phyloP scores from a whole-genome alignment of 1,140 invertebrate species.

The Drosophila carrolli region DNA sequence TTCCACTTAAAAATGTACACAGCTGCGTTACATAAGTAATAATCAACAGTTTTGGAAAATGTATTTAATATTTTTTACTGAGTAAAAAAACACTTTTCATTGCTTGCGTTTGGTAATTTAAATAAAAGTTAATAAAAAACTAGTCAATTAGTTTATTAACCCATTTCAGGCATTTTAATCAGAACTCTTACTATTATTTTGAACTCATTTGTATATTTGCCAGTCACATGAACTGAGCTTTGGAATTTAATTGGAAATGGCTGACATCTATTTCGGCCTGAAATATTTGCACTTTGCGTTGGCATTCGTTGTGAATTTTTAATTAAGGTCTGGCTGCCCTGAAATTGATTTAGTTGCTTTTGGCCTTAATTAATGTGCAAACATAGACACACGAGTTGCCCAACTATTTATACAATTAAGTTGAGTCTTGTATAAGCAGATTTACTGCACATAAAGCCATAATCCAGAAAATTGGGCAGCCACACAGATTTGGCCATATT shows the following conservation, averaged over 20 bases:
- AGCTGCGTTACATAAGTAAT: neutral
- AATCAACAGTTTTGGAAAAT: neutral
- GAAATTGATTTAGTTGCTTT: conserved; percentile 42
- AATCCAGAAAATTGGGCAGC: conserved; percentile 7
- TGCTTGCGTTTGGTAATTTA: too few relatives aligned
- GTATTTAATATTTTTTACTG: too few relatives aligned
- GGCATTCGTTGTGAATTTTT: conserved; percentile 27
- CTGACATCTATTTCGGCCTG: conserved; percentile 19
- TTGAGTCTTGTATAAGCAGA: conserved; percentile 6
- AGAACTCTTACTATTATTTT: neutral
- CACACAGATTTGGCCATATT: conserved; percentile 17
- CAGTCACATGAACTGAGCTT: neutral
- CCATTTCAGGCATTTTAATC: too few relatives aligned
- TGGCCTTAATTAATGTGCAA: conserved; percentile 26
- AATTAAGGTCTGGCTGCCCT: conserved; percentile 15
- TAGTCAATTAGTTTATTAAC: too few relatives aligned
- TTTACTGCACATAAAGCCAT: conserved; percentile 8
- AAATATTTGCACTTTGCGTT: conserved; percentile 27
- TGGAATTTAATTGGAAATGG: conserved; percentile 7
- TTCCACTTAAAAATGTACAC: neutral
- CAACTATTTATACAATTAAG: conserved; percentile 30
- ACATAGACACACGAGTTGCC: conserved; percentile 4
- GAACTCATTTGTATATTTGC: neutral
- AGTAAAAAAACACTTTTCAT: too few relatives aligned
- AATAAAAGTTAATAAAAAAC: too few relatives aligned